Base-by-base conservation (phyloP, 2,888 invertebrate species). In the Tethea ocularis region DNA sequence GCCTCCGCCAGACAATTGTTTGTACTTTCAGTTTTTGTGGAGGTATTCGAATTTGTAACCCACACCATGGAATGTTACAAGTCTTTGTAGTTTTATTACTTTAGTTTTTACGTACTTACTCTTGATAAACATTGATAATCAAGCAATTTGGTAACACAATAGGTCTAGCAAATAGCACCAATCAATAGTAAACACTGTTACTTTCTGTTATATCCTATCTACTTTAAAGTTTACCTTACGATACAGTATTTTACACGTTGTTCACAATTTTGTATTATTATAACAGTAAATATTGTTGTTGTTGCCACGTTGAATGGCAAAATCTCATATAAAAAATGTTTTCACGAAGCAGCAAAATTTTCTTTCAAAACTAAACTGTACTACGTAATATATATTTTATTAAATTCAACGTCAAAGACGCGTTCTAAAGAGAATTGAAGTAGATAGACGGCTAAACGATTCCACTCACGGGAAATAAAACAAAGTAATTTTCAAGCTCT, bases 21-120 rank as follows among this genome's bases (percentile, higher is more conserved):
- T 20, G 10, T 46, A 46, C 46, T 46, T 46, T 46, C 46, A n/a
- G 46, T 46, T 46, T 46, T 46, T 46, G 20, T 46, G 46, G n/a
- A n/a, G n/a, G 46, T 2, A 46, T 11, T 33, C 20, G 10, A n/a
- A 20, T 20, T 46, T 46, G n/a, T 38, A n/a, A 46, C 33, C 13
- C 20, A 20, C 46, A 20, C 46, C 17, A 46, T 46, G 8, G 10
- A 46, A 46, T 10, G 7, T 46, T 2, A 46, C 20, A 46, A 46
- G n/a, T 20, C 46, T 46, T 46, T 46, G 46, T 46, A 5, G 38
- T 10, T 38, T 38, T 38, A n/a, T 5, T 15, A 15, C 15, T 36
- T 36, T 36, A 13, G 3, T 33, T 33, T 33, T 10, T 33, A 33
- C 8, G 29, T 33, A 33, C 29, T 24, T 6, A 24, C 24, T 24